Conservation (phyloP, 2,888 invertebrate species). For the Pachydiplax longipennis region DNA sequence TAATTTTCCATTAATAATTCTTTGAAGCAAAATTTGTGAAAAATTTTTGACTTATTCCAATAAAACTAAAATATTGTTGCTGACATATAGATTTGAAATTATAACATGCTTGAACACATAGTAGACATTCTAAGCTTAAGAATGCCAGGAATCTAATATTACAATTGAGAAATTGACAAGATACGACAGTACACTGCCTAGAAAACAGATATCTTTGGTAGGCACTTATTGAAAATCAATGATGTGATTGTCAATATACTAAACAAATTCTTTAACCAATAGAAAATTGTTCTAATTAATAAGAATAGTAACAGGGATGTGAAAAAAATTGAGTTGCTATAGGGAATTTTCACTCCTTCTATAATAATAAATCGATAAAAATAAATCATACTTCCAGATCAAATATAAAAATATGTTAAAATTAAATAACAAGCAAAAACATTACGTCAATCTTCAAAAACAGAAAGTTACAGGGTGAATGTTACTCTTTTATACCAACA, state of each 20-base stretch:
- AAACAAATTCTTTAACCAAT: conserved; percentile 33
- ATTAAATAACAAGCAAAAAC: conserved; percentile 43
- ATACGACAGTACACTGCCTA: conserved; percentile 36
- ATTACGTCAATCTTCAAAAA: conserved; percentile 9
- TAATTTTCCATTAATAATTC: background rate
- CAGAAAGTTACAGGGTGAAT: conserved; percentile 26
- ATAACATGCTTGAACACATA: conserved; percentile 28
- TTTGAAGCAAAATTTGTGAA: background rate
- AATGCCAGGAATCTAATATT: conserved; percentile 13
- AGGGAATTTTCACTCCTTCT: conserved; percentile 32
- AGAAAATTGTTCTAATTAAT: conserved; percentile 1
- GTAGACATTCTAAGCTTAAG: background rate
- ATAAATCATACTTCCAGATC: conserved; percentile 40
- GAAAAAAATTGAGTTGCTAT: conserved; percentile 2
- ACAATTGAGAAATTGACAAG: conserved; percentile 39
- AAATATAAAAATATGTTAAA: conserved; percentile 40
- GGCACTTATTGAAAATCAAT: conserved; percentile 42
- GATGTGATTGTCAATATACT: conserved; percentile 38
- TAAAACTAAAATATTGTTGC: conserved; percentile 29
- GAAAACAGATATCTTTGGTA: conserved; percentile 42
- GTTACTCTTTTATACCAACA: conserved; percentile 38
- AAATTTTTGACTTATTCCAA: background rate
- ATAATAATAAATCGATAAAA: conserved; percentile 9
- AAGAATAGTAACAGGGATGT: background rate
- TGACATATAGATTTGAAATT: background rate